Evolutionary conservation across 1,140 invertebrate species (phyloP), one percentile per base, ranked within the genome.

Genomic region (Drosophila teissieri): DNA sequence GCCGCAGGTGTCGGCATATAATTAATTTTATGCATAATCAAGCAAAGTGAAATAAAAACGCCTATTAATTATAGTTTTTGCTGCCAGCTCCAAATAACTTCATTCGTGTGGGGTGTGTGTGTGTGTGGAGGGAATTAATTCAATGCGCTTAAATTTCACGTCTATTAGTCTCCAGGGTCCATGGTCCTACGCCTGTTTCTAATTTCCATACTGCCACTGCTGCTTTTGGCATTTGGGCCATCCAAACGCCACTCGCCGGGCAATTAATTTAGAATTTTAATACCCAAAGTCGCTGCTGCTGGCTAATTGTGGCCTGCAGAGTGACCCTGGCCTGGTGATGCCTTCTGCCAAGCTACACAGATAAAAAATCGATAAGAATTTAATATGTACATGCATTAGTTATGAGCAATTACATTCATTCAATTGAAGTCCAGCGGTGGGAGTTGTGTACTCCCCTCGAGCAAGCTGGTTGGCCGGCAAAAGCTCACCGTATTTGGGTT

Each of bases 201-300:
- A 84, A 83, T 89, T 88, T 89, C 76, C 72, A 77, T 89, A 78
- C 55, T 60, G 53, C 31, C 54, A 31, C 80, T 57, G 49, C 51
- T 83, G 72, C 63, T 48, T 65, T 56, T 79, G 76, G 60, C 68
- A 67, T 57, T 46, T 27, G 22, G 14, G 44, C 69, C 49, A 52
- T 68, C 53, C 34, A 53, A 44, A 44, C 61, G 58, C 49, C 49
- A 52, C 49, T 52, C 31, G 80, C 74, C 65, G 37, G 65, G 76
- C 83, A 84, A 88, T 88, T 88, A 88, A 88, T 88, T 89, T 84
- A 60, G 84, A 89, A 84, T 88, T 88, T 88, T 88, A 88, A 88
- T 89, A 78, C 82, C 70, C 70, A 73, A 80, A 89, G 84, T 88
- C 83, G 76, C 54, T 67, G 79, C 5, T 46, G 49, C 40, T 27